Percentiles rank a stretch among this genome's conserved stretches.
Conservation (phyloP, 2,888 invertebrate genomes). For the Meliscaeva auricollis region DNA sequence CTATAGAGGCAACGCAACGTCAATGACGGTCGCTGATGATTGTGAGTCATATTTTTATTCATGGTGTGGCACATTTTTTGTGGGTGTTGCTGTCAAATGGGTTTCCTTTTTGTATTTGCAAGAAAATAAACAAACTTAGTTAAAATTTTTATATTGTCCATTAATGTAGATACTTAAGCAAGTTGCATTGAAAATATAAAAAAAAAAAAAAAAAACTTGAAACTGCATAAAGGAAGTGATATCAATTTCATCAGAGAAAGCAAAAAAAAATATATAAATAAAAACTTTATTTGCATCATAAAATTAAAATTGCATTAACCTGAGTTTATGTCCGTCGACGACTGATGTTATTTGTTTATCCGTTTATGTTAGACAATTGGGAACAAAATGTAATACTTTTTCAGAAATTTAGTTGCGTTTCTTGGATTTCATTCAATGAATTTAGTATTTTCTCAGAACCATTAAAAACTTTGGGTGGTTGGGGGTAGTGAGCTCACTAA, state of each 20-base stretch:
- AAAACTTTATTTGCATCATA: slow-evolving; percentile 11
- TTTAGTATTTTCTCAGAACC: too few relatives aligned
- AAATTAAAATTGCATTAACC: not conserved
- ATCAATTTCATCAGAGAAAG: not conserved
- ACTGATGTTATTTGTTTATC: not conserved
- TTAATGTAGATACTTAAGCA: not conserved
- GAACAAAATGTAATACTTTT: not conserved
- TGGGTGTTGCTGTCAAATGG: slow-evolving; percentile 20
- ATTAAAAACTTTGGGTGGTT: too few relatives aligned
- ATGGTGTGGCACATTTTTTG: slow-evolving; percentile 25
- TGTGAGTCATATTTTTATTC: slow-evolving; percentile 15
- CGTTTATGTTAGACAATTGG: not conserved
- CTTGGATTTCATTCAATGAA: too few relatives aligned
- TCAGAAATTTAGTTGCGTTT: too few relatives aligned
- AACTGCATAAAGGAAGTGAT: not conserved
- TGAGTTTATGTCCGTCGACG: not conserved
- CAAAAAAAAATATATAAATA: not conserved
- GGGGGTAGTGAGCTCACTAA: too few relatives aligned
- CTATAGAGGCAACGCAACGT: slow-evolving; percentile 1
- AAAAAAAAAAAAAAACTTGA: not conserved
- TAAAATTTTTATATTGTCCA: not conserved
- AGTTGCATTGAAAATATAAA: not conserved
- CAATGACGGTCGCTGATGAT: not conserved
- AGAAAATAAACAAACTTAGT: not conserved
- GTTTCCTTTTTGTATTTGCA: not conserved